Base-by-base conservation (phyloP, 2,888 invertebrate species). In the Drosophila anomelani region DNA sequence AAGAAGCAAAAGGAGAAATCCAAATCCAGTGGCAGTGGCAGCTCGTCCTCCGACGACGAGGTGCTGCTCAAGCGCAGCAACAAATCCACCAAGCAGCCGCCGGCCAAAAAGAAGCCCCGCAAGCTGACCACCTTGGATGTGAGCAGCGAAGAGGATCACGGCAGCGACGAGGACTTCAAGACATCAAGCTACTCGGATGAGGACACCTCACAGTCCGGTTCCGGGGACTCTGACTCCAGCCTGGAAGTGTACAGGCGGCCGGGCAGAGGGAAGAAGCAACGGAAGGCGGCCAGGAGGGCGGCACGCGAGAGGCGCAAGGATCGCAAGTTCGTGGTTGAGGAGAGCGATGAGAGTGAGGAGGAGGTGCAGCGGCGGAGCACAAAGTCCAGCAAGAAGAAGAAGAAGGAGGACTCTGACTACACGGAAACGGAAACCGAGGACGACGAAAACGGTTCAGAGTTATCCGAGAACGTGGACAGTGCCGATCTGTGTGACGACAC, bases 131-230 rank as follows among this genome's bases (percentile, higher is more conserved):
- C 96, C 54, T 93, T 97, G 58, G 96, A 97, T 83, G 95, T 96
- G n/a, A 95, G 95, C 47, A 96, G 96, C 44, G 96, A 96, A 89
- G 92, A 91, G 47, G 96, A 97, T 78, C 96, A 97, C 91, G 95
- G 94, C 64, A 96, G 96, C 0, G 98, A 98, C 89, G 98, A 98
- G 91, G 98, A 98, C 92, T 98, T 98, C 90, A 96, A 97, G 90
- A 97, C 92, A 0, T 92, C 97, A 46, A 95, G 96, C 0, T 90
- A 91, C 77, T 91, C 91, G 17, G 94, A 93, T 1, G 95, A 95
- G 38, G 91, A 92, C 5, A 88, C 83, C 7, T 91, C 91, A 7
- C 91, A 91, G 53, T 95, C 95, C 32, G 94, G 94, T 60, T 93
- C 93, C 0, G 94, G 94, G 1, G 95, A 95, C 29, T 94, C 93